Percentiles rank a stretch among this genome's conserved stretches.
Conservation (phyloP, 2,888 invertebrate species). For the Syritta pipiens region DNA sequence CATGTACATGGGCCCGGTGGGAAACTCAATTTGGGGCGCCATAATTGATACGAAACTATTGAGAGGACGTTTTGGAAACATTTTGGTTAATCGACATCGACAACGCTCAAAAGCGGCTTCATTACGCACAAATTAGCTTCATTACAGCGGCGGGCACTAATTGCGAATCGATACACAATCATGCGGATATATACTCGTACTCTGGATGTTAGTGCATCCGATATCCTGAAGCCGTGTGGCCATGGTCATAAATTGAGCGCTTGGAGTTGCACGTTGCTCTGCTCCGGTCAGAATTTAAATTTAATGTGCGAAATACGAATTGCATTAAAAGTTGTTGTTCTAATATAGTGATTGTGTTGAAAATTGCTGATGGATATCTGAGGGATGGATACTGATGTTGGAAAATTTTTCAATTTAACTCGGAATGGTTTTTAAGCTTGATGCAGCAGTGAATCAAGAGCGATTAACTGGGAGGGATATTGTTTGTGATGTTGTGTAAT, state of each 20-base stretch:
- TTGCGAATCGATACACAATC: conserved; percentile 68
- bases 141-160: conserved; percentile 62
- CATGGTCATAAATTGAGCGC: conserved; percentile 27
- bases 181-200: conserved; percentile 45
- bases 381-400: conserved; percentile 7
- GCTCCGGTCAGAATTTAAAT: conserved; percentile 28
- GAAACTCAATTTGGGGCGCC: conserved; percentile 61
- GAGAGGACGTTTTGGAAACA: conserved; percentile 55
- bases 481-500: too few species aligned
- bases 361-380: conserved; percentile 45
- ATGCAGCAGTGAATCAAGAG: not conserved
- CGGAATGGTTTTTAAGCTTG: conserved; percentile 7
- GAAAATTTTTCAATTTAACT: conserved; percentile 43
- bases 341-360: conserved; percentile 39
- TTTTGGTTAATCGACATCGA: conserved; percentile 66
- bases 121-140: conserved; percentile 68
- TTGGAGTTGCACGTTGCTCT: not conserved
- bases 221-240: conserved; percentile 9
- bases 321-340: conserved; percentile 31
- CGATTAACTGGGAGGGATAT: too few species aligned
- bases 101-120: conserved; percentile 61
- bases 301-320: conserved; percentile 56
- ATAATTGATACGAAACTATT: conserved; percentile 60
- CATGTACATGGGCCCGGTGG: conserved; percentile 34
- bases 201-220: not conserved